Conservation (phyloP, 92 coral and sea anemone species). For the Palythoa heliodiscus region DNA sequence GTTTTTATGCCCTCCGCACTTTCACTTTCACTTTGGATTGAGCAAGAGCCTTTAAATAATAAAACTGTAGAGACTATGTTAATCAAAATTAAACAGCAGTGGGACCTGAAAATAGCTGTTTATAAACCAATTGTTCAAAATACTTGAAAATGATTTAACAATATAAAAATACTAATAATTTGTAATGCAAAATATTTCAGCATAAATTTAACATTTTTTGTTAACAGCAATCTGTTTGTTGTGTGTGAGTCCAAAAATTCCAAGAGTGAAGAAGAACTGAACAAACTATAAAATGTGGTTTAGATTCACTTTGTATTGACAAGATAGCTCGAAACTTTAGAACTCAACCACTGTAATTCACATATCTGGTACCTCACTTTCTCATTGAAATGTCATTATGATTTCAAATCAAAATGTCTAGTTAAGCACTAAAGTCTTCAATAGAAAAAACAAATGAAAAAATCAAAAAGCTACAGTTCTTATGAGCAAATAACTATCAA, state of each 20-base stretch:
- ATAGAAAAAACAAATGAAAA: background rate
- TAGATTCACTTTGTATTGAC: background rate
- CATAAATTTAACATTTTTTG: background rate
- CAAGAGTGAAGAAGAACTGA: background rate
- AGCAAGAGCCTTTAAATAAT: background rate
- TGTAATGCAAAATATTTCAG: background rate
- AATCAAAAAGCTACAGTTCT: background rate
- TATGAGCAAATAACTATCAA: constrained; percentile 7
- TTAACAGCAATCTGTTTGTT: background rate
- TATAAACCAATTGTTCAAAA: background rate
- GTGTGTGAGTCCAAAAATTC: background rate
- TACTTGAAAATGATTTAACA: background rate
- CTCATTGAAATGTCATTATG: constrained; percentile 26
- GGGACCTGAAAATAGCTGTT: background rate
- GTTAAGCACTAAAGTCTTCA: constrained; percentile 9
- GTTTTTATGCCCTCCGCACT: background rate
- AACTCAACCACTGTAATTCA: background rate
- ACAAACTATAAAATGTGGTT: background rate
- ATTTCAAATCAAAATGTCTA: constrained; percentile 26
- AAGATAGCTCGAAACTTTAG: background rate
- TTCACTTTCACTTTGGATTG: background rate
- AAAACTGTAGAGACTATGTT: background rate
- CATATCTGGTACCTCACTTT: background rate
- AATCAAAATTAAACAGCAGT: background rate
- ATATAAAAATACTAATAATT: constrained; percentile 9